These are phyloP conservation scores for Ophion obscuratus DNA, from an alignment of 2,888 invertebrate genomes.

Conservation along the genomic window DNA sequence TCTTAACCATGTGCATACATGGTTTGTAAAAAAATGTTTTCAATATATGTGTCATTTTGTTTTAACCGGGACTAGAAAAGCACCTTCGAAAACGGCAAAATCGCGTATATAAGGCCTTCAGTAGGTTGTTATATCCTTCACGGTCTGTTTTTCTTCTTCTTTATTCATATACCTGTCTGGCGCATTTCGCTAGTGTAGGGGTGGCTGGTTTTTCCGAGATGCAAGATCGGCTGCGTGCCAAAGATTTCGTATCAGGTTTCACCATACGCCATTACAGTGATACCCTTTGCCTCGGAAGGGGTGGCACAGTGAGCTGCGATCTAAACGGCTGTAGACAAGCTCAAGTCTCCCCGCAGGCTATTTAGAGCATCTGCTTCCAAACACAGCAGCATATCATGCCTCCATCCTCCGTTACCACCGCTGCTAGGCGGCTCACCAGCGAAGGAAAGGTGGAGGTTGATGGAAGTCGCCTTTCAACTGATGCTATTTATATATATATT, in stretches of 20 bases:
- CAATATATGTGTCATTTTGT: too few relatives aligned
- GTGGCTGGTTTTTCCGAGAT: slow-evolving; percentile 23
- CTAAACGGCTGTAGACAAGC: slow-evolving; percentile 66
- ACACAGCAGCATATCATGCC: slow-evolving; percentile 56
- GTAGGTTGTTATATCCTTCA: too few relatives aligned
- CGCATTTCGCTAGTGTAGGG: slow-evolving; percentile 20
- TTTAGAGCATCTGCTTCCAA: slow-evolving; percentile 81
- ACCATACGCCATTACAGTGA: slow-evolving; percentile 24
- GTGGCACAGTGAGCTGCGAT: slow-evolving; percentile 31
- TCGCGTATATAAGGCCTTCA: too few relatives aligned
- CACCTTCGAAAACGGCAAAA: too few relatives aligned
- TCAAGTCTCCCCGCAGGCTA: slow-evolving; percentile 79
- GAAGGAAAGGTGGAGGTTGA: slow-evolving; percentile 52
- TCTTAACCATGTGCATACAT: too few relatives aligned
- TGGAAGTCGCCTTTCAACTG: slow-evolving; percentile 53
- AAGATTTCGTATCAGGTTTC: slow-evolving; percentile 23
- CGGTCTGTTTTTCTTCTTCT: not conserved
- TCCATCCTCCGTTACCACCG: slow-evolving; percentile 21
- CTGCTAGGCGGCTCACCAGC: slow-evolving; percentile 46
- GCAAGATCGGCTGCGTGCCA: slow-evolving; percentile 13
- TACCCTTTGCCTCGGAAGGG: not conserved
- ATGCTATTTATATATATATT: slow-evolving; percentile 9
- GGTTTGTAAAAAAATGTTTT: too few relatives aligned
- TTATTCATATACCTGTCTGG: slow-evolving; percentile 28
- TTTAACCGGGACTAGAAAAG: not conserved